These are phyloP conservation scores for Entomobrya multifasciata DNA, from an alignment of 2,888 invertebrate genomes.

Conservation along the genomic window DNA sequence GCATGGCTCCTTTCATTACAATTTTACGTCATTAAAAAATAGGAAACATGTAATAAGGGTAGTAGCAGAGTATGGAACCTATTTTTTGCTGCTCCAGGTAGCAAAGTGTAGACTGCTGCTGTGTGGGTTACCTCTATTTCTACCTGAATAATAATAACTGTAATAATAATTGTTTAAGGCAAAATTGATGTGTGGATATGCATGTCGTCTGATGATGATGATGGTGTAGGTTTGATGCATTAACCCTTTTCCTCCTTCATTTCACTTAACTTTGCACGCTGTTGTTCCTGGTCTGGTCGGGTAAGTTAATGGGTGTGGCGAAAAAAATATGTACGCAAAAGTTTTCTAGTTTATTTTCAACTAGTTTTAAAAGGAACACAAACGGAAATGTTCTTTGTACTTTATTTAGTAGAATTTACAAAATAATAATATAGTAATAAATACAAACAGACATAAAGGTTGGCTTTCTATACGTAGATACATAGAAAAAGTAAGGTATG, in stretches of 20 bases:
- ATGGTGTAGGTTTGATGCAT: no score
- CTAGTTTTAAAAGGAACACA: not conserved
- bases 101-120: no score
- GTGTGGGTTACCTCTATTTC: not conserved
- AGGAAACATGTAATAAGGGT: constrained; percentile 43
- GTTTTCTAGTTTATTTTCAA: constrained; percentile 2
- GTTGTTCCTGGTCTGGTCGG: no score
- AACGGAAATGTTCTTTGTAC: constrained; percentile 26
- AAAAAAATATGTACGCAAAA: constrained; percentile 48
- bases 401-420: constrained; percentile 24
- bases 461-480: no score
- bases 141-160: not conserved
- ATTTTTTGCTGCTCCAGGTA: no score
- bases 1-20: constrained; percentile 32
- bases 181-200: not conserved
- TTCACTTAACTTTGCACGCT: not conserved
- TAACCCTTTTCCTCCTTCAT: not conserved
- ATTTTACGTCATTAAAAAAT: constrained; percentile 43
- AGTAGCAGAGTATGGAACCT: no score
- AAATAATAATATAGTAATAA: constrained; percentile 5
- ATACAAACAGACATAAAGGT: no score
- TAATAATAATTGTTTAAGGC: constrained; percentile 43
- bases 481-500: no score
- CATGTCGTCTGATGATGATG: not conserved
- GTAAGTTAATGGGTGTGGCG: constrained; percentile 53